Conservation (phyloP, 2,797 vertebrate genomes). For the Hipposideros larvatus region DNA sequence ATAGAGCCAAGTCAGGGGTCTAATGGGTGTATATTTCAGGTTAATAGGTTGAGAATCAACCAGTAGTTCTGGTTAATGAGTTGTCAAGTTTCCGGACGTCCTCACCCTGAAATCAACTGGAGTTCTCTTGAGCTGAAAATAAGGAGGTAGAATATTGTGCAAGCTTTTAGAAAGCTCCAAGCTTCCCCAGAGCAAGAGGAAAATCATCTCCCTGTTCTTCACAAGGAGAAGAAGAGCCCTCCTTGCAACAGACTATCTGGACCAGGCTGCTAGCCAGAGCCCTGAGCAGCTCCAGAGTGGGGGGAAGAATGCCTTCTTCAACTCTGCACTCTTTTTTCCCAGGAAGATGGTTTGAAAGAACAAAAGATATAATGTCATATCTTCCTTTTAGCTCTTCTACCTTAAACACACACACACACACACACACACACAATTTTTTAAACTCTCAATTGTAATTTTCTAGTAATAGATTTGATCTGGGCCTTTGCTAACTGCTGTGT, state of each 20-base stretch:
- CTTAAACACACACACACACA: background rate
- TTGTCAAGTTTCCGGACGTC: background rate
- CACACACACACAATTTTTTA: background rate
- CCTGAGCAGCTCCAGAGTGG: background rate
- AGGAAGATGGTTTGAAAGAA: conserved; percentile 14
- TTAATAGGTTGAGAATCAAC: background rate
- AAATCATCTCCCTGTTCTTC: background rate
- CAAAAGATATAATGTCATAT: background rate
- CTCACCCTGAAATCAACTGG: background rate
- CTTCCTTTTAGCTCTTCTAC: background rate
- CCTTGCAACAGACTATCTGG: background rate
- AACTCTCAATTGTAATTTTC: background rate
- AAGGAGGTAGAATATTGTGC: background rate
- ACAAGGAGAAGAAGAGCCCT: background rate
- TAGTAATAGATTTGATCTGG: background rate
- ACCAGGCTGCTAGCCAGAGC: background rate
- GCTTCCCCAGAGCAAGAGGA: background rate
- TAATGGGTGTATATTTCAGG: background rate
- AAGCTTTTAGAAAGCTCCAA: background rate
- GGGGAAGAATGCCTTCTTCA: background rate
- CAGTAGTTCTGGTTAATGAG: background rate
- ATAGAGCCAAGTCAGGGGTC: background rate
- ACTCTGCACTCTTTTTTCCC: background rate
- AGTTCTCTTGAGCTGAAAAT: background rate
- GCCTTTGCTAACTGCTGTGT: background rate